These are phyloP conservation scores for Eristalis intricaria DNA, from an alignment of 2,888 invertebrate genomes.

Conservation along the genomic window DNA sequence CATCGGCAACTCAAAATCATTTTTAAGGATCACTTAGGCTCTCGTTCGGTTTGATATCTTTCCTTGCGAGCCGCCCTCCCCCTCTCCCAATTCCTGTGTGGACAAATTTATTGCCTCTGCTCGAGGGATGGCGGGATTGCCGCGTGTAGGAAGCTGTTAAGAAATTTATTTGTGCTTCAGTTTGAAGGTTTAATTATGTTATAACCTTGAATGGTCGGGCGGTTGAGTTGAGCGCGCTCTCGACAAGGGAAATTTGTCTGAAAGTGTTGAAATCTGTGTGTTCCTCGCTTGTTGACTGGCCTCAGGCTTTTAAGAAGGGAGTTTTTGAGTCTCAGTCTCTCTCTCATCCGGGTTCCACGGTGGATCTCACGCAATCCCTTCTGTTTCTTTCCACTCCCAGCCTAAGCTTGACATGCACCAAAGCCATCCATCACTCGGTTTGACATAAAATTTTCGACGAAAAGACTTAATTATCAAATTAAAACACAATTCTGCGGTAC, in stretches of 20 bases:
- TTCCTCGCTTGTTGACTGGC: not conserved
- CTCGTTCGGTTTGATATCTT: slow-evolving; percentile 26
- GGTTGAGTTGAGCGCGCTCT: not conserved
- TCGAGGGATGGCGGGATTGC: not conserved
- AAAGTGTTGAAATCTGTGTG: not conserved
- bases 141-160: slow-evolving; percentile 47
- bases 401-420: not conserved
- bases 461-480: not conserved
- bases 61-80: not conserved
- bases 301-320: not conserved
- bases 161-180: slow-evolving; percentile 26
- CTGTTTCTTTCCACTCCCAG: not conserved
- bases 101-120: slow-evolving; percentile 22
- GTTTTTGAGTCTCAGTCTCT: not conserved
- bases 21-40: slow-evolving; percentile 65
- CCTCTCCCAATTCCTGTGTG: slow-evolving; percentile 1
- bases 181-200: slow-evolving; percentile 64
- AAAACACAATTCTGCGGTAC: not conserved
- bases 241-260: not conserved
- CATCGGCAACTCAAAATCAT: slow-evolving; percentile 32
- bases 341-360: not conserved
- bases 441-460: not conserved
- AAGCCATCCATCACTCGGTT: not conserved
- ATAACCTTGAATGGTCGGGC: slow-evolving; percentile 25
- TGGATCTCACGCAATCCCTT: not conserved